Evolutionary conservation across 2,797 vertebrate species (phyloP), one percentile per base, ranked within the genome.

Genomic region (Gambusia yucatana): DNA sequence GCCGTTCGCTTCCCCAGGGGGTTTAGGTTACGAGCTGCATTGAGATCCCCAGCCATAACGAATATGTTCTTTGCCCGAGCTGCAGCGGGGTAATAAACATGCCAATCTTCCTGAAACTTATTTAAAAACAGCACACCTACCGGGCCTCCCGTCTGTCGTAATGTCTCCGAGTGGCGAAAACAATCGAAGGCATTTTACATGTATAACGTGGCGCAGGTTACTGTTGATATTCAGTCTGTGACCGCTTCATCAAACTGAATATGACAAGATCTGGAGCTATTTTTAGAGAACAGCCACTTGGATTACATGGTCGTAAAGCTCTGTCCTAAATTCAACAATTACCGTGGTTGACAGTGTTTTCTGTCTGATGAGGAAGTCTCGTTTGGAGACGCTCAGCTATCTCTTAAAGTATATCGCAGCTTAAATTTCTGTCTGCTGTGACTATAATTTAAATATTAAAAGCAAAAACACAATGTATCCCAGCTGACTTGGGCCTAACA

Each of bases 311-410:
- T 76, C 86, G 71, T 85, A 83, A 87, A 84, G 83, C 80, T 50
- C 79, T 88, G 89, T 87, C 41, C 89, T 85, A 86, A 86, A 90
- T 93, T 84, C 84, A 86, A 86, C 82, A 92, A 84, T 89, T 88
- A 87, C 82, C 77, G 63, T 75, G 82, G 80, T 74, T 55, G 2
- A 50, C 70, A 81, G 73, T 86, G 77, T 86, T 88, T 80, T 78
- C 77, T 80, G 76, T 84, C 73, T 82, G 82, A 87, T 77, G 77
- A 85, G 67, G 28, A 75, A 70, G 48, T 69, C 33, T 78, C 50
- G 46, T 73, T 84, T 78, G 25, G 25, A 47, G 6, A 47, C 44
- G 7, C 25, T 73, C 52, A 22, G 50, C 47, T 69, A 73, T 76
- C n/a, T 13, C 59, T 59, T 78, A 9, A 70, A 77, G 46, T 78